These are phyloP conservation scores for Rotaria macrura DNA, from an alignment of 2,888 invertebrate genomes.

Conservation along the genomic window DNA sequence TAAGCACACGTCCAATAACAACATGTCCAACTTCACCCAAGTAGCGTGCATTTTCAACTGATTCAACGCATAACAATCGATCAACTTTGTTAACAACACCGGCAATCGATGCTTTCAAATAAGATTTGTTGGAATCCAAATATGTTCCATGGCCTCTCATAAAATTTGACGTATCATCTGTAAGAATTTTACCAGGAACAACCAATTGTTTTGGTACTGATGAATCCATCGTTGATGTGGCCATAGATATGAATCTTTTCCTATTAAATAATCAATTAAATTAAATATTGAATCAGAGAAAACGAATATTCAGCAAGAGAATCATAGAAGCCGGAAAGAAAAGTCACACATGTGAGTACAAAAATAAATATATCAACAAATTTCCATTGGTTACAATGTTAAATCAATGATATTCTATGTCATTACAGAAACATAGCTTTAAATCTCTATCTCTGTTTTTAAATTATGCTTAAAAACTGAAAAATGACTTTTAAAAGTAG, in stretches of 20 bases:
- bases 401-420: not conserved
- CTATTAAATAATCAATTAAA: not conserved
- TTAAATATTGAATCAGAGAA: not conserved
- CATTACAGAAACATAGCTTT: not conserved
- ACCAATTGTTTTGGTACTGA: not conserved
- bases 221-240: not conserved
- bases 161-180: conserved; percentile 13
- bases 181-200: not conserved
- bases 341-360: not conserved
- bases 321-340: not conserved
- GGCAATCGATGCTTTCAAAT: conserved; percentile 77
- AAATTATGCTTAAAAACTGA: not conserved
- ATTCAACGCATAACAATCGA: conserved; percentile 78
- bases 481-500: not conserved
- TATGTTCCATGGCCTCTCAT: conserved; percentile 85
- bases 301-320: not conserved
- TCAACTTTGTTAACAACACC: conserved; percentile 87
- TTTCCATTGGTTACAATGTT: not conserved
- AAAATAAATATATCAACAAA: not conserved
- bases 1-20: conserved; percentile 80
- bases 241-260: not conserved
- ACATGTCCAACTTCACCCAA: conserved; percentile 82
- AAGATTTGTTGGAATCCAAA: conserved; percentile 58
- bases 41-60: conserved; percentile 65
- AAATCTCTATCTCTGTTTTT: not conserved